phyloP scores from a whole-genome alignment of 1,140 invertebrate genomes.

The Cotesia glomerata region DNA sequence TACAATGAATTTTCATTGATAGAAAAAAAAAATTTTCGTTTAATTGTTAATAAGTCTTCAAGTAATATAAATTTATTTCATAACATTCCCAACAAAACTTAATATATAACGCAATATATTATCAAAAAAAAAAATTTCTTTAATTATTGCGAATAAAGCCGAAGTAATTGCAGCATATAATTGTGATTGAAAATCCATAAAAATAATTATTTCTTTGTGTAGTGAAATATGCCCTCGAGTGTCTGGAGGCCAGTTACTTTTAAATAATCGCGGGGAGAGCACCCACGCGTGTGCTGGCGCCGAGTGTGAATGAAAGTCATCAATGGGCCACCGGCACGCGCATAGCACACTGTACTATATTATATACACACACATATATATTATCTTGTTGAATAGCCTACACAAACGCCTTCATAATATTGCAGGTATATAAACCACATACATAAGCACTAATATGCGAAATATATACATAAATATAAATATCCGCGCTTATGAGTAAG shows the following conservation, averaged over 20 bases:
- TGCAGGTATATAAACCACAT: not conserved
- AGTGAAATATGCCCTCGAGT: not conserved
- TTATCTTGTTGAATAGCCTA: conserved; percentile 3
- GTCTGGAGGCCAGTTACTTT: conserved; percentile 38
- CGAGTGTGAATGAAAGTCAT: conserved; percentile 44
- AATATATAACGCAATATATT: too few species aligned
- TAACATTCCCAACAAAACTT: too few species aligned
- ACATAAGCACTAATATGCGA: not conserved
- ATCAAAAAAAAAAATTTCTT: too few species aligned
- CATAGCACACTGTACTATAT: not conserved
- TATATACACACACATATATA: conserved; percentile 17
- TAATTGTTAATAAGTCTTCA: too few species aligned
- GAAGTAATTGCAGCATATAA: not conserved
- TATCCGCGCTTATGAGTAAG: not conserved
- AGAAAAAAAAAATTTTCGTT: too few species aligned
- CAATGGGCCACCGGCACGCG: conserved; percentile 30
- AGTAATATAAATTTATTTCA: too few species aligned
- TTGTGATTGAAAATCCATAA: not conserved
- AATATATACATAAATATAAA: not conserved
- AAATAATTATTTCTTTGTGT: conserved; percentile 9
- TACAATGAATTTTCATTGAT: too few species aligned
- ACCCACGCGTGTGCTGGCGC: conserved; percentile 31
- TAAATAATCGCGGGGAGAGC: conserved; percentile 29
- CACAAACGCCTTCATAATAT: conserved; percentile 18
- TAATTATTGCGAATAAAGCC: too few species aligned